Percentiles rank a stretch among this genome's conserved stretches.
Conservation (phyloP, 1,140 invertebrate species). For the Sminthurinus signatus region DNA sequence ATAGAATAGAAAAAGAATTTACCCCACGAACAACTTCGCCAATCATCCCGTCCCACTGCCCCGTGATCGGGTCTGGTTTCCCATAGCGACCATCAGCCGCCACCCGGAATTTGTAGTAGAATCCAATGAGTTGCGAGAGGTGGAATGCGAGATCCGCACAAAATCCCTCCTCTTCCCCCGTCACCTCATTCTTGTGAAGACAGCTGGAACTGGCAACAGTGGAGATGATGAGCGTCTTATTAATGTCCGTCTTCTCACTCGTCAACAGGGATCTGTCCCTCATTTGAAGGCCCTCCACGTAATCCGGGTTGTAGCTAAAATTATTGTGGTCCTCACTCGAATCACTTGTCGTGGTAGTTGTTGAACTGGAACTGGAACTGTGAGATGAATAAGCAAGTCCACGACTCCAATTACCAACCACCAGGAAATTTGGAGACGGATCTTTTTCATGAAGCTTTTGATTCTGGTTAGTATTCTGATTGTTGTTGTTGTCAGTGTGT, state of each 20-base stretch:
- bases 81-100: slow-evolving; percentile 36
- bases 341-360: too few species aligned
- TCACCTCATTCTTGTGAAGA: slow-evolving; percentile 9
- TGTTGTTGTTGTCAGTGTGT: too few species aligned
- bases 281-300: slow-evolving; percentile 32
- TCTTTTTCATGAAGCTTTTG: too few species aligned
- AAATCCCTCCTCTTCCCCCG: slow-evolving; percentile 31
- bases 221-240: slow-evolving; percentile 39
- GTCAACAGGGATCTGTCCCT: slow-evolving; percentile 23
- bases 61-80: slow-evolving; percentile 24
- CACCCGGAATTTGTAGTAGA: slow-evolving; percentile 35
- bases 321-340: too few species aligned
- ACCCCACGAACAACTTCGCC: slow-evolving; percentile 37
- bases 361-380: too few species aligned
- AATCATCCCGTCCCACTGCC: slow-evolving; percentile 40
- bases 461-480: too few species aligned
- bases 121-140: slow-evolving; percentile 31
- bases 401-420: slow-evolving; percentile 34
- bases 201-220: slow-evolving; percentile 24
- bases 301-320: slow-evolving; percentile 27
- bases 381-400: too few species aligned
- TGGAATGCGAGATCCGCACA: slow-evolving; percentile 37
- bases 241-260: slow-evolving; percentile 36
- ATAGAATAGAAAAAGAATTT: slow-evolving; percentile 12
- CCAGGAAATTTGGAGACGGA: slow-evolving; percentile 20